Percentiles rank a stretch among this genome's conserved stretches.
These are phyloP conservation scores for Lordiphosa clarofinis DNA, from an alignment of 1,140 invertebrate genomes.

Conservation along the genomic window DNA sequence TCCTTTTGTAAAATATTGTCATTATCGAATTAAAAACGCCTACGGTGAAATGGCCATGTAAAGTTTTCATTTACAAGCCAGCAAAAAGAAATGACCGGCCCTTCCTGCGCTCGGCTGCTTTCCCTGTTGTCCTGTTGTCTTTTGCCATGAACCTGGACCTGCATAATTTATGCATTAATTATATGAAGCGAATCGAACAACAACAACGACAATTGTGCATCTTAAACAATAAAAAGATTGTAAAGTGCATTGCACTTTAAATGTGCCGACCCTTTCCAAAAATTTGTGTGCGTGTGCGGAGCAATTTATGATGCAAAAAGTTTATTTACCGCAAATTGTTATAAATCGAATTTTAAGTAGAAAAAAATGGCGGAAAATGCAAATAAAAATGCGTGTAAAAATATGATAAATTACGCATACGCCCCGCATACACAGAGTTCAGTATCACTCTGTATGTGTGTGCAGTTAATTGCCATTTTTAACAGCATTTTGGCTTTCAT, in stretches of 20 bases:
- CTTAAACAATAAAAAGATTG: conserved; percentile 16
- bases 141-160: conserved; percentile 18
- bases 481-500: conserved; percentile 39
- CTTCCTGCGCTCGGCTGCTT: neutral
- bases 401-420: conserved; percentile 70
- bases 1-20: conserved; percentile 49
- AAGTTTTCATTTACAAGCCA: conserved; percentile 43
- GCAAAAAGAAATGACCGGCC: conserved; percentile 11
- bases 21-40: conserved; percentile 53
- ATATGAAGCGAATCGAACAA: conserved; percentile 33
- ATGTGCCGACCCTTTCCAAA: conserved; percentile 1
- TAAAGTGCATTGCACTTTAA: conserved; percentile 42
- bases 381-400: conserved; percentile 55
- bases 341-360: conserved; percentile 70
- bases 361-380: conserved; percentile 38
- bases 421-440: conserved; percentile 10
- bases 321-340: conserved; percentile 71
- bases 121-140: neutral
- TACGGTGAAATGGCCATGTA: conserved; percentile 51
- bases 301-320: conserved; percentile 53
- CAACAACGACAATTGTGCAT: conserved; percentile 15
- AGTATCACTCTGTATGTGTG: conserved; percentile 5
- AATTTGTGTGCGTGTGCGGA: conserved; percentile 17
- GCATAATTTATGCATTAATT: conserved; percentile 60
- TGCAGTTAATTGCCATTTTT: conserved; percentile 62